Conservation (phyloP, 2,888 invertebrate species). For the Rosalia funebris region DNA sequence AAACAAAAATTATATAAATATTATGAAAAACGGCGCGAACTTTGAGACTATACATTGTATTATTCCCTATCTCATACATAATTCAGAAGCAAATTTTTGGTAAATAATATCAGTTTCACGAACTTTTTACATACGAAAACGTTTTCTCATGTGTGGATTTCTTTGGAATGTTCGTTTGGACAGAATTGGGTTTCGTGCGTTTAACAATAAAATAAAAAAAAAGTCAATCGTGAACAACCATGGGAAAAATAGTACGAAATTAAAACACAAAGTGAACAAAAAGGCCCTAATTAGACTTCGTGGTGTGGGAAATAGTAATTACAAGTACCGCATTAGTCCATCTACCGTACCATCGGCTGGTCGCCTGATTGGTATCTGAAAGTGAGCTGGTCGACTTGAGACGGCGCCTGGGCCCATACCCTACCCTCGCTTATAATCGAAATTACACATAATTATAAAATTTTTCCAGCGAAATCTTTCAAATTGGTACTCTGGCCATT, state of each 20-base stretch:
- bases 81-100: too few relatives aligned
- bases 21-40: too few relatives aligned
- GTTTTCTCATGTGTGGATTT: too few relatives aligned
- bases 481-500: constrained; percentile 49
- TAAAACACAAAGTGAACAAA: constrained; percentile 59
- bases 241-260: constrained; percentile 59
- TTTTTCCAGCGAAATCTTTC: constrained; percentile 54
- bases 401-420: constrained; percentile 47
- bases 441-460: constrained; percentile 63
- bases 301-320: constrained; percentile 64
- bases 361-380: constrained; percentile 44
- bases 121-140: too few relatives aligned
- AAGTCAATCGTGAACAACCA: constrained; percentile 60
- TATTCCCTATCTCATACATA: too few relatives aligned
- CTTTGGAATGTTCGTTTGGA: background rate
- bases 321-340: constrained; percentile 60
- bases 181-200: constrained; percentile 28
- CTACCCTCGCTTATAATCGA: constrained; percentile 62
- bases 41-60: too few relatives aligned
- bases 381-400: constrained; percentile 42
- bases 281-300: constrained; percentile 62
- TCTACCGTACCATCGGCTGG: constrained; percentile 29
- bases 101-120: too few relatives aligned
- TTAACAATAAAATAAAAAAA: constrained; percentile 39
- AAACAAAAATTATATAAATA: too few relatives aligned